phyloP scores from a whole-genome alignment of 2,888 invertebrate genomes.

The Nymphalis urticae region DNA sequence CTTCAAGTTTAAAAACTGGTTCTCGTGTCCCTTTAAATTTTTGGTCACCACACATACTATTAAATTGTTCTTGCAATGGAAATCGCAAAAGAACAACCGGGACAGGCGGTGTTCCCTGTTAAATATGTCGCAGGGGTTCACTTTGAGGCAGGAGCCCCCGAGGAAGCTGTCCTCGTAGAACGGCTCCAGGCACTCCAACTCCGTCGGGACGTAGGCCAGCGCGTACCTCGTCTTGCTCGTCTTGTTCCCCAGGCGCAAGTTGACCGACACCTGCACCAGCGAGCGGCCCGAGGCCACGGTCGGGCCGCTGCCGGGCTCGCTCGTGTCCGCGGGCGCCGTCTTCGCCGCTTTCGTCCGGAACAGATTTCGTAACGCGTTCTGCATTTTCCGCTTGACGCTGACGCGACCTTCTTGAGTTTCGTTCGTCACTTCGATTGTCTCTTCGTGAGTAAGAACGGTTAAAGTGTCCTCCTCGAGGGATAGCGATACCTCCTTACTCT shows the following conservation, averaged over 20 bases:
- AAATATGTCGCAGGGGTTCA: conserved; percentile 61
- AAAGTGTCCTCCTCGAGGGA: conserved; percentile 20
- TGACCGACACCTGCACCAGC: conserved; percentile 49
- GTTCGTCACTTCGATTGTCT: conserved; percentile 24
- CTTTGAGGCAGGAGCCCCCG: conserved; percentile 77
- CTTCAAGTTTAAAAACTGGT: conserved; percentile 58
- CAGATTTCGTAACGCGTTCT: conserved; percentile 43
- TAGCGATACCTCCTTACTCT: conserved; percentile 25
- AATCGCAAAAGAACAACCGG: conserved; percentile 67
- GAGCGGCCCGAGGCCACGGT: conserved; percentile 36
- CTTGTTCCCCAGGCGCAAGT: conserved; percentile 46
- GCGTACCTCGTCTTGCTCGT: conserved; percentile 42
- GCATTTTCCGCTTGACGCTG: conserved; percentile 42
- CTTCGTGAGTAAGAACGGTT: conserved; percentile 23
- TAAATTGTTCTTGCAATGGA: conserved; percentile 49
- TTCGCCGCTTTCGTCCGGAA: conserved; percentile 38
- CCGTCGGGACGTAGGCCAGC: conserved; percentile 51
- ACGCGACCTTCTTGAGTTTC: conserved; percentile 18
- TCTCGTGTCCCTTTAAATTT: conserved; percentile 39
- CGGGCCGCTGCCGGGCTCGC: background rate
- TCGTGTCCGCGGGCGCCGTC: conserved; percentile 11
- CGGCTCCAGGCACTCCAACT: conserved; percentile 59
- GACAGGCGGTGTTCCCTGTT: conserved; percentile 46
- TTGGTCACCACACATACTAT: conserved; percentile 70
- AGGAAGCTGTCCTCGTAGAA: conserved; percentile 70